Conservation (phyloP, 2,888 invertebrate genomes). For the Drosophila falleni region DNA sequence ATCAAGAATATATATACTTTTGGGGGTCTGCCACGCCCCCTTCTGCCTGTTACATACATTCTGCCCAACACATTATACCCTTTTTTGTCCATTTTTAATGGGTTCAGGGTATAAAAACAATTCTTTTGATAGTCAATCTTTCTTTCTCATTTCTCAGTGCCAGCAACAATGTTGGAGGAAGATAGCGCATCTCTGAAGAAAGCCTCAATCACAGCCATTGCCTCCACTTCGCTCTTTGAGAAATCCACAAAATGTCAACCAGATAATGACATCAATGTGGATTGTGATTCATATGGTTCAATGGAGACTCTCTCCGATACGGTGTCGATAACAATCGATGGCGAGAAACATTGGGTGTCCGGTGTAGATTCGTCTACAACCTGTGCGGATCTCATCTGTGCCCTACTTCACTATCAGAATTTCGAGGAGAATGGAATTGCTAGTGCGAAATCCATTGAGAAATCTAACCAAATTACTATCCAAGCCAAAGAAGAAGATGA, state of each 20-base stretch:
- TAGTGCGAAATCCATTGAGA: conserved; percentile 23
- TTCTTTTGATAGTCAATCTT: background rate
- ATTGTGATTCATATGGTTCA: conserved; percentile 73
- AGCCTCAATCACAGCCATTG: conserved; percentile 18
- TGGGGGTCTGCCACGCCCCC: no score
- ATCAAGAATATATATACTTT: no score
- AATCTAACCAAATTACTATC: conserved; percentile 35
- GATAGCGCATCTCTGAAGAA: conserved; percentile 25
- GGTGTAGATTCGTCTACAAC: conserved; percentile 92
- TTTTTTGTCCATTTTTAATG: no score
- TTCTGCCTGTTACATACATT: no score
- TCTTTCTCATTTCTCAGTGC: conserved; percentile 8
- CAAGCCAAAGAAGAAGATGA: conserved; percentile 58
- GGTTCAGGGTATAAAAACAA: no score
- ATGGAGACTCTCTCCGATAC: conserved; percentile 86
- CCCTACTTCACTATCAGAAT: conserved; percentile 88
- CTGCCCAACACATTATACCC: no score
- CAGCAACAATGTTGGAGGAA: conserved; percentile 44
- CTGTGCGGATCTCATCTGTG: conserved; percentile 91
- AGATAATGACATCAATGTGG: conserved; percentile 40
- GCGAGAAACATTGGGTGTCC: conserved; percentile 92
- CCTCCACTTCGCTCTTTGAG: conserved; percentile 12
- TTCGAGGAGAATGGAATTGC: conserved; percentile 9
- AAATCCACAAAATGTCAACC: conserved; percentile 12
- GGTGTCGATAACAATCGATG: conserved; percentile 91